Percentiles rank a stretch among this genome's conserved stretches.
Conservation (phyloP, 2,113 vertebrate genomes). For the Malaclemys terrapin region DNA sequence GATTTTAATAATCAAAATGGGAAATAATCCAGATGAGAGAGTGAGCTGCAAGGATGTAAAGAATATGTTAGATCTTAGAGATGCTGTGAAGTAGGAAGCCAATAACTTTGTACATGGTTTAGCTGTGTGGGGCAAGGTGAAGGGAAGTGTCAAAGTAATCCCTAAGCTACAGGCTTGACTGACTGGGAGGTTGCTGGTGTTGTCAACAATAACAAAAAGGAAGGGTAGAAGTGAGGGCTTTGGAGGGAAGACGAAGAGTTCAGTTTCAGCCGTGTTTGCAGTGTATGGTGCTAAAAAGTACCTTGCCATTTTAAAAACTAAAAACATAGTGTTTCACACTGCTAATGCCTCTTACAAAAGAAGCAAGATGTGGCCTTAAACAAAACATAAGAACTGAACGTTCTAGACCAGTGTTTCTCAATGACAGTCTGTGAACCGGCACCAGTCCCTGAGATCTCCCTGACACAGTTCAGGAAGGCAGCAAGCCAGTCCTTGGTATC, state of each 20-base stretch:
- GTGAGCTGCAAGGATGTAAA: background rate
- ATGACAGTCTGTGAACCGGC: background rate
- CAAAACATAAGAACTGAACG: background rate
- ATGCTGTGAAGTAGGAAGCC: background rate
- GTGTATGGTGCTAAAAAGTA: background rate
- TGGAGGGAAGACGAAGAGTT: background rate
- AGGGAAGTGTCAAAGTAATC: constrained; percentile 3
- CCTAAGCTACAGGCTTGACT: background rate
- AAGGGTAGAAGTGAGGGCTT: background rate
- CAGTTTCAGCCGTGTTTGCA: background rate
- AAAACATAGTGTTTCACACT: background rate
- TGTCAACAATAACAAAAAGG: background rate
- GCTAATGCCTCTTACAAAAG: background rate
- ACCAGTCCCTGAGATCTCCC: background rate
- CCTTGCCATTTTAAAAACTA: background rate
- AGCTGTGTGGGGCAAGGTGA: background rate
- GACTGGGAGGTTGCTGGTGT: background rate
- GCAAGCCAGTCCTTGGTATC: background rate
- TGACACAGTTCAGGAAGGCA: background rate
- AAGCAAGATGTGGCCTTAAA: background rate
- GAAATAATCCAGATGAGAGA: background rate
- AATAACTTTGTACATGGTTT: background rate
- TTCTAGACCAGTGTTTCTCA: background rate
- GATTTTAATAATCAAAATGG: background rate
- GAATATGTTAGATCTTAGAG: background rate